Conservation (phyloP, 2,113 vertebrate species). For the Muntiacus reevesi region DNA sequence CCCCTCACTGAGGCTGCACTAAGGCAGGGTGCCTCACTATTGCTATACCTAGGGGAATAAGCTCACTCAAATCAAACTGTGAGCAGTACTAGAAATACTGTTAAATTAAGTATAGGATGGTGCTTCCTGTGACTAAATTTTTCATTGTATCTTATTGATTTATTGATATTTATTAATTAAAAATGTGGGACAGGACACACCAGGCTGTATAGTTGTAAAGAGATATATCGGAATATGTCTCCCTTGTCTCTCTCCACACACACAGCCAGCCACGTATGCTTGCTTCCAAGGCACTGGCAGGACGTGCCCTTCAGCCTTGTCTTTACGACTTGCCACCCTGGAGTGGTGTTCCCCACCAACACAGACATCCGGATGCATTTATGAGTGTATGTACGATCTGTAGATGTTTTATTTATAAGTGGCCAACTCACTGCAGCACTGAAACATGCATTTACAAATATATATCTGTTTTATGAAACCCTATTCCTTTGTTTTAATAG, state of each 20-base stretch:
- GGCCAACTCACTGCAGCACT: conserved; percentile 70
- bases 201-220: conserved; percentile 74
- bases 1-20: background rate
- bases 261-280: background rate
- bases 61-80: conserved; percentile 42
- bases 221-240: conserved; percentile 63
- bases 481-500: conserved; percentile 79
- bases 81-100: background rate
- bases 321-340: conserved; percentile 75
- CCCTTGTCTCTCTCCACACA: background rate
- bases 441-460: conserved; percentile 71
- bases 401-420: conserved; percentile 82
- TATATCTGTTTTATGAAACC: conserved; percentile 75
- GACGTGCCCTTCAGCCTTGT: conserved; percentile 71
- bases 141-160: conserved; percentile 33
- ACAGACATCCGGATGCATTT: conserved; percentile 50
- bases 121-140: conserved; percentile 28
- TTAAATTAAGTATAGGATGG: conserved; percentile 44
- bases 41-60: background rate
- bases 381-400: conserved; percentile 50
- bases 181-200: conserved; percentile 59
- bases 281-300: conserved; percentile 67
- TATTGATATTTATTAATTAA: conserved; percentile 57
- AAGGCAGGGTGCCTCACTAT: background rate
- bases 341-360: conserved; percentile 74